A percentile compares a stretch with the other conserved stretches of the same genome.
Evolutionary conservation across 1,140 invertebrate genomes (phyloP).

Genomic region (Cyclina sinensis): DNA sequence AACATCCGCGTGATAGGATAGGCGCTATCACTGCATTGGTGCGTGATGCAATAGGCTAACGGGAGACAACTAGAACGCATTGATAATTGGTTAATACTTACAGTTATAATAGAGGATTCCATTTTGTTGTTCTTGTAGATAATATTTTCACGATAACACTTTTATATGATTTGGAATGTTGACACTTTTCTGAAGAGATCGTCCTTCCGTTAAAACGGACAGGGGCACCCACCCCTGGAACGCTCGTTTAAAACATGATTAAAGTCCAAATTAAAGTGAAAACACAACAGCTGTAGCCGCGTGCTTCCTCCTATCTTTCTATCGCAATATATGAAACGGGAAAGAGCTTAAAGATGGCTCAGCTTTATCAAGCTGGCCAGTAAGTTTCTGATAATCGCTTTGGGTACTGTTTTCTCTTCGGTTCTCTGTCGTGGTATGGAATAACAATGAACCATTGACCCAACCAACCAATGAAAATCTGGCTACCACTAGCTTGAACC

Average conservation of each 20-base stretch:
- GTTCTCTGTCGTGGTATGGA: neutral
- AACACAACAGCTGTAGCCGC: slow-evolving; percentile 54
- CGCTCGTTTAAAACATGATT: slow-evolving; percentile 47
- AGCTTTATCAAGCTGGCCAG: slow-evolving; percentile 33
- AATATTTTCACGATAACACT: neutral
- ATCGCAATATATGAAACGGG: neutral
- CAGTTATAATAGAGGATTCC: slow-evolving; percentile 35
- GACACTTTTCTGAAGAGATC: neutral
- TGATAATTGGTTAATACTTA: too few relatives aligned
- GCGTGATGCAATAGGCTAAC: too few relatives aligned
- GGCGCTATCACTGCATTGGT: neutral
- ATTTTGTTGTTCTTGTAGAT: neutral
- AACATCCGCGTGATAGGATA: too few relatives aligned
- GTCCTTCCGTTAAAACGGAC: slow-evolving; percentile 42
- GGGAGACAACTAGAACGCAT: slow-evolving; percentile 28
- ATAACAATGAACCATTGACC: neutral
- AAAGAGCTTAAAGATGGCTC: neutral
- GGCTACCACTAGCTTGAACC: neutral
- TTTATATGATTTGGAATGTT: slow-evolving; percentile 2
- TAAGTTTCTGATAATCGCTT: neutral
- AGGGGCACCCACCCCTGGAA: slow-evolving; percentile 52
- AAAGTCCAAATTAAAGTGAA: slow-evolving; percentile 30
- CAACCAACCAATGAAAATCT: slow-evolving; percentile 42
- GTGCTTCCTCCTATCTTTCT: slow-evolving; percentile 26
- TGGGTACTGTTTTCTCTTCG: neutral